A percentile compares a stretch with the other conserved stretches of the same genome.
phyloP scores from a whole-genome alignment of 2,113 vertebrate genomes.

The Boulengeromyrus knoepffleri region DNA sequence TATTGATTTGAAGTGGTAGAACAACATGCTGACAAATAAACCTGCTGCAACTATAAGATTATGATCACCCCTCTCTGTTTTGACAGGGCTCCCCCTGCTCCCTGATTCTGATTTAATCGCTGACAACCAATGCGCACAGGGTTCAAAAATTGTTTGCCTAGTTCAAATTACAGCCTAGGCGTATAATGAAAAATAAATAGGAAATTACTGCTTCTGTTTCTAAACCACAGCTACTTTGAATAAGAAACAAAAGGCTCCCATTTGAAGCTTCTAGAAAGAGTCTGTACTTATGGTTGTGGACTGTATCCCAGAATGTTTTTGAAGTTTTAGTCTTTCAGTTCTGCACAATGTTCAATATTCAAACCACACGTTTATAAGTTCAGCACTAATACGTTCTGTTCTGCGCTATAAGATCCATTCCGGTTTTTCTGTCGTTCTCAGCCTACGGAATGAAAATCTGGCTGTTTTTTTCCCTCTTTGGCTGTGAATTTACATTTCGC shows the following conservation, averaged over 20 bases:
- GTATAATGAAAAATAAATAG: neutral
- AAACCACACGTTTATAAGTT: neutral
- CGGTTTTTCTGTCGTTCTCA: neutral
- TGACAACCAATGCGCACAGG: neutral
- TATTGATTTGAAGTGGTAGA: neutral
- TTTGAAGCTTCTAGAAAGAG: neutral
- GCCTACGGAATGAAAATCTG: neutral
- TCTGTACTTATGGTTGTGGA: neutral
- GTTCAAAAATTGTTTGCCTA: neutral
- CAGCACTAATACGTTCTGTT: neutral
- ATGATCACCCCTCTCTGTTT: neutral
- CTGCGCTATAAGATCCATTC: neutral
- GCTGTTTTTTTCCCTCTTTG: neutral
- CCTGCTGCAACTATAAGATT: neutral
- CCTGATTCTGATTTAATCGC: neutral
- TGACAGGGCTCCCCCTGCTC: neutral
- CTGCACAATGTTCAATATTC: neutral
- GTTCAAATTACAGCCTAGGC: neutral
- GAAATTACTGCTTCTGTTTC: neutral
- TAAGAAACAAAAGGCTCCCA: neutral
- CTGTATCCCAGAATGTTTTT: neutral
- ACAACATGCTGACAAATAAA: neutral
- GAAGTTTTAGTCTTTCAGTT: neutral
- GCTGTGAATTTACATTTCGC: neutral
- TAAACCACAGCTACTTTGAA: neutral